Evolutionary conservation across 2,797 vertebrate species (phyloP).

Genomic region (Xenentodon cancila): DNA sequence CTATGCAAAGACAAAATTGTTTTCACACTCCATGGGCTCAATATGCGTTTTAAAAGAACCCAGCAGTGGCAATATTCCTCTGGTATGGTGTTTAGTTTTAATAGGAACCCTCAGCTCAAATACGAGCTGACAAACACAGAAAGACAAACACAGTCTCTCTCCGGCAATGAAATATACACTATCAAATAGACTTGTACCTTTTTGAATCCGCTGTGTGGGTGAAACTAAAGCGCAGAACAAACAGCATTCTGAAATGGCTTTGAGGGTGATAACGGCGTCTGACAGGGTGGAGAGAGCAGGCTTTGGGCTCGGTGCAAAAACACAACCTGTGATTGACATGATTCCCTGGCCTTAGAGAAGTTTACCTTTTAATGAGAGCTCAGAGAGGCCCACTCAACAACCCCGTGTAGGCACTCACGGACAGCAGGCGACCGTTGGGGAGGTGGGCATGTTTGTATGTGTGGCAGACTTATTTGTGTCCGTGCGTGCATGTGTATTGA

Average conservation of each 20-base stretch:
- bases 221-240: constrained; percentile 95
- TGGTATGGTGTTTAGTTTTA: constrained; percentile 87
- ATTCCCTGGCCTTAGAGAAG: constrained; percentile 81
- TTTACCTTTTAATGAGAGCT: constrained; percentile 88
- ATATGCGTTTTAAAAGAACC: constrained; percentile 80
- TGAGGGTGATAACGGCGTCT: constrained; percentile 92
- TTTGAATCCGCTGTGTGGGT: constrained; percentile 89
- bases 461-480: constrained; percentile 38
- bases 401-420: constrained; percentile 53
- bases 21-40: constrained; percentile 75
- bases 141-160: constrained; percentile 86
- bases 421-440: constrained; percentile 57
- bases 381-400: constrained; percentile 73
- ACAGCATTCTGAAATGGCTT: constrained; percentile 91
- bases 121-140: constrained; percentile 82
- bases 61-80: constrained; percentile 82
- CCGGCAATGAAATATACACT: constrained; percentile 85
- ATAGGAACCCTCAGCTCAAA: constrained; percentile 83
- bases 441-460: constrained; percentile 43
- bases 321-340: constrained; percentile 82
- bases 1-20: constrained; percentile 78
- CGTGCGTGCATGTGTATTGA: constrained; percentile 15
- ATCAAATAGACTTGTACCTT: constrained; percentile 87
- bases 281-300: constrained; percentile 81
- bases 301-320: constrained; percentile 80